These are phyloP conservation scores for Hystrix cristata DNA, from an alignment of 2,113 vertebrate genomes.

Conservation along the genomic window DNA sequence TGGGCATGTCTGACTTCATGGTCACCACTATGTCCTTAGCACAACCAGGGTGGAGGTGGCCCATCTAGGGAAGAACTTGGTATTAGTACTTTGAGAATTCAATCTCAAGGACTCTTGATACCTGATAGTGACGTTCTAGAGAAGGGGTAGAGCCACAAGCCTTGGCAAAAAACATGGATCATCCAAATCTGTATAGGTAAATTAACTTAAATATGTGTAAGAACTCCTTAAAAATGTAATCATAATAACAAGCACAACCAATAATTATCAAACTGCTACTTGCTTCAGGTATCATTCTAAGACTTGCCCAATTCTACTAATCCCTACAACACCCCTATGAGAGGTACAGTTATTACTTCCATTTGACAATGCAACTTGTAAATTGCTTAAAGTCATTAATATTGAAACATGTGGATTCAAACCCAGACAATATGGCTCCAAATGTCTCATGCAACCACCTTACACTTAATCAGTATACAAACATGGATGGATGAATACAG, in stretches of 20 bases:
- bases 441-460: not conserved
- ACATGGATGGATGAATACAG: not conserved
- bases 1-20: constrained; percentile 87
- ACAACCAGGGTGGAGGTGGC: constrained; percentile 94
- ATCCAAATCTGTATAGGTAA: not conserved
- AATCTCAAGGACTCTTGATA: not conserved
- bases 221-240: not conserved
- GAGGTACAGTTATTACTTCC: not conserved
- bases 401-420: not conserved
- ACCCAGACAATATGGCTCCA: not conserved
- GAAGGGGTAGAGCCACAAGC: not conserved
- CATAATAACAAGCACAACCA: not conserved
- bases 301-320: not conserved
- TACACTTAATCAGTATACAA: not conserved
- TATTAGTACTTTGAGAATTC: constrained; percentile 41
- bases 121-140: not conserved
- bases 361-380: not conserved
- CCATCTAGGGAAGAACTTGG: constrained; percentile 86
- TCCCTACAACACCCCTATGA: not conserved
- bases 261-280: not conserved
- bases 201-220: not conserved
- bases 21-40: constrained; percentile 91
- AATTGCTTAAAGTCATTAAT: not conserved
- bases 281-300: not conserved
- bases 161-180: not conserved